Base-by-base conservation (phyloP, 92 coral and sea anemone species). In the Bergia sp. region DNA sequence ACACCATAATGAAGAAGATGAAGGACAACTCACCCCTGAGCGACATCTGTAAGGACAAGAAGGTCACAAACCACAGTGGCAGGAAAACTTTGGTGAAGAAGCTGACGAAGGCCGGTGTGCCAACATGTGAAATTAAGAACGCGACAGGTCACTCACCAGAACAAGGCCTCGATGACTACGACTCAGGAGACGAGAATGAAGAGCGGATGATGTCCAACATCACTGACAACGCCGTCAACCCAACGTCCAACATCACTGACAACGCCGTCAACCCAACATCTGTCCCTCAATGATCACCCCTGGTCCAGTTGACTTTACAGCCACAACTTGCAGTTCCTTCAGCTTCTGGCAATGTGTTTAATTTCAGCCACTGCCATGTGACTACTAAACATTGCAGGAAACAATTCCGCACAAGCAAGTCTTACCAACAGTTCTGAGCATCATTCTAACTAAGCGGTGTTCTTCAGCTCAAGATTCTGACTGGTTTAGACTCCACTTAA, bases 41-140 rank as follows among this genome's bases (percentile, higher is more conserved):
- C 45, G 45, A 42, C 45, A 42, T 42, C 45, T 42, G 45, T 4
- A 42, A 42, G 5, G 45, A 42, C 45, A 82, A 91, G 73, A 88
- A 91, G 89, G 73, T 91, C 21, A 91, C 91, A 53, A 88, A 88
- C 93, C 93, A 88, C 91, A 88, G 81, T 40, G 89, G 88, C 23
- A 88, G 93, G 73, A 88, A 91, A 73, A 91, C 89, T 3, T 85
- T 88, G 55, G 90, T 91, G 44, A 91, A 91, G 79, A 91, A 87
- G 73, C 72, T 90, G 86, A 77, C 86, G 39, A 90, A 89, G 86
- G 57, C 80, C 85, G 73, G 92, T 47, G 61, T 90, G 71, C 86
- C 92, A 53, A 90, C 85, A 86, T 75, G 92, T 82, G 86, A 90
- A 77, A 90, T 77, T 57, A 90, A 90, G 85, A 90, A 86, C 82